Percentiles rank a stretch among this genome's conserved stretches.
Evolutionary conservation across 2,888 invertebrate species (phyloP).

Genomic region (Drosophila nr. fundita): DNA sequence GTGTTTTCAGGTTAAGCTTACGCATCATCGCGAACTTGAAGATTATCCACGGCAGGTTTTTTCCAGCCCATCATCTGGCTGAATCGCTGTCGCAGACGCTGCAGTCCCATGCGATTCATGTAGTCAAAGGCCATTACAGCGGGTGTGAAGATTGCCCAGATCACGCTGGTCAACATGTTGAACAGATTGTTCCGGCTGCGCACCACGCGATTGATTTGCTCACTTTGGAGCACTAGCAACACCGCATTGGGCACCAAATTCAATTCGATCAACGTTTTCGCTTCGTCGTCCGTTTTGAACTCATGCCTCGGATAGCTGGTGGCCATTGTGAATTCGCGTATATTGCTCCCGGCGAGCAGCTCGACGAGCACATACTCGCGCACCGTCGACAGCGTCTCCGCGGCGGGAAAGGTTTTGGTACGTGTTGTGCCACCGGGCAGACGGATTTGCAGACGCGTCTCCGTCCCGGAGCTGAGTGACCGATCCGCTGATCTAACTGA

Average conservation of each 20-base stretch:
- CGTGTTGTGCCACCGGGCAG: slow-evolving; percentile 90
- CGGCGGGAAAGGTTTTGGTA: slow-evolving; percentile 92
- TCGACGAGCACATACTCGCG: slow-evolving; percentile 89
- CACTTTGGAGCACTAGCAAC: slow-evolving; percentile 55
- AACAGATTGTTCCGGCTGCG: slow-evolving; percentile 67
- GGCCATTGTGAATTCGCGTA: slow-evolving; percentile 90
- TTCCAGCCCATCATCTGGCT: slow-evolving; percentile 43
- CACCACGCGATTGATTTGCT: slow-evolving; percentile 48
- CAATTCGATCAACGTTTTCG: slow-evolving; percentile 93
- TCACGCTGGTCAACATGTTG: slow-evolving; percentile 79
- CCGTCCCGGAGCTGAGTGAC: slow-evolving; percentile 68
- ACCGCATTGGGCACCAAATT: slow-evolving; percentile 89
- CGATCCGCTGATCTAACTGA: slow-evolving; percentile 52
- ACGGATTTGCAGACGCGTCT: slow-evolving; percentile 91
- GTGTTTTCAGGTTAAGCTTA: slow-evolving; percentile 51
- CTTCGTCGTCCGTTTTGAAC: slow-evolving; percentile 94
- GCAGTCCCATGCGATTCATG: slow-evolving; percentile 68
- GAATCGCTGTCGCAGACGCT: slow-evolving; percentile 48
- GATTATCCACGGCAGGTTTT: slow-evolving; percentile 6
- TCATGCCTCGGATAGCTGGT: slow-evolving; percentile 96
- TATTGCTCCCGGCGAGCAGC: slow-evolving; percentile 46
- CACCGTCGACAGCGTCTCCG: slow-evolving; percentile 96
- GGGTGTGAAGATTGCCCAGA: slow-evolving; percentile 83
- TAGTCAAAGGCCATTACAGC: slow-evolving; percentile 80
- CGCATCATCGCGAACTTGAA: slow-evolving; percentile 56